These are phyloP conservation scores for Chromis chromis DNA, from an alignment of 2,797 vertebrate genomes.

Conservation along the genomic window DNA sequence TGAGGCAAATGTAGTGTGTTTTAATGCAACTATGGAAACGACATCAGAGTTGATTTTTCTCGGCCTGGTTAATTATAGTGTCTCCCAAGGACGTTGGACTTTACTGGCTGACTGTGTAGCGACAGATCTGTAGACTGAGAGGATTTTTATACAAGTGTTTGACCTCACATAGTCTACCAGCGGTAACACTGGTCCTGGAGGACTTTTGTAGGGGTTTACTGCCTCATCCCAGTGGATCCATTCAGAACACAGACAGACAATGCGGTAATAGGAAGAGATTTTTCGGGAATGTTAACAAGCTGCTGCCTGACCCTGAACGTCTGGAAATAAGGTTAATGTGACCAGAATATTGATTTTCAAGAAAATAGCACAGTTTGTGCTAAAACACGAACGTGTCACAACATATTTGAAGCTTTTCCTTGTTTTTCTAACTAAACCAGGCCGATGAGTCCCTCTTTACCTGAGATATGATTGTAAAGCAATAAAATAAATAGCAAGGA, in stretches of 20 bases:
- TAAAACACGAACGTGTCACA: no score
- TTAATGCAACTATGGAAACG: constrained; percentile 27
- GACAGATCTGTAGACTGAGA: constrained; percentile 3
- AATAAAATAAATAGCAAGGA: no score
- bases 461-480: no score
- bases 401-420: no score
- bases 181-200: background rate
- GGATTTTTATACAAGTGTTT: constrained; percentile 23
- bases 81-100: constrained; percentile 43
- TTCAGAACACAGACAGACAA: background rate
- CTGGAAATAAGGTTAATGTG: no score
- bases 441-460: no score
- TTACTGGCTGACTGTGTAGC: background rate
- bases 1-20: constrained; percentile 26
- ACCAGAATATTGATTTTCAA: no score
- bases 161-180: background rate
- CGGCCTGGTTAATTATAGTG: constrained; percentile 50
- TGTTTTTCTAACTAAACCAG: no score
- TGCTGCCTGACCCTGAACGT: no score
- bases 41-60: constrained; percentile 31
- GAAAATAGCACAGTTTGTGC: no score
- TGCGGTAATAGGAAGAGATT: no score
- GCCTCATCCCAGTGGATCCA: background rate
- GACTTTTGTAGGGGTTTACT: background rate
- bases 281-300: no score